Evolutionary conservation across 2,888 invertebrate species (phyloP).

Genomic region (Agrotis exclamationis): DNA sequence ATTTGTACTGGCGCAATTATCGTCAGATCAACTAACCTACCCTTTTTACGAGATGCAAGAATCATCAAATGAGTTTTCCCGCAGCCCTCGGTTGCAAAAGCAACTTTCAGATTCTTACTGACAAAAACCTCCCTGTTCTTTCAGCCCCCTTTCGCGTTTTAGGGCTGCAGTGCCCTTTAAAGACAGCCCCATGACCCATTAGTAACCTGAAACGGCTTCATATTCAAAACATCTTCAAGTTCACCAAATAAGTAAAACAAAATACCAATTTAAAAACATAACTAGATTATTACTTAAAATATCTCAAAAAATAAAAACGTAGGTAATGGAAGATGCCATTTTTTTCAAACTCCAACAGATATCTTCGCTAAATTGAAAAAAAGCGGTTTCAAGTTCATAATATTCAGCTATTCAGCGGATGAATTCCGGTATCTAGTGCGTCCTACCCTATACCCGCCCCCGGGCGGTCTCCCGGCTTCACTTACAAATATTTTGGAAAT

Average conservation of each 20-base stretch:
- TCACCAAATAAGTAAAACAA: too few relatives aligned
- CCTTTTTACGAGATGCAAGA: too few relatives aligned
- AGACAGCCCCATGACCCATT: too few relatives aligned
- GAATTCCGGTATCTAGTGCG: constrained; percentile 70
- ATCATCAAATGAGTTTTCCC: too few relatives aligned
- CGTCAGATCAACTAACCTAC: not conserved
- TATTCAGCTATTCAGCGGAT: constrained; percentile 64
- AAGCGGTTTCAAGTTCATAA: constrained; percentile 70
- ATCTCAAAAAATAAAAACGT: not conserved
- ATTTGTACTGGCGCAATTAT: not conserved
- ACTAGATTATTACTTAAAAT: not conserved
- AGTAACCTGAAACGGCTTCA: too few relatives aligned
- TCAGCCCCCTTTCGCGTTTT: too few relatives aligned
- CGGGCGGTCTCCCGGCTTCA: constrained; percentile 80
- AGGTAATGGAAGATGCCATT: not conserved
- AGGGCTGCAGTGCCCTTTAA: too few relatives aligned
- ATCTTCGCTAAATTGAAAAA: constrained; percentile 56
- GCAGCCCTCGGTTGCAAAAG: too few relatives aligned
- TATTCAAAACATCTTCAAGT: too few relatives aligned
- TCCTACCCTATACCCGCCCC: constrained; percentile 72
- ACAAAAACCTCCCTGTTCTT: too few relatives aligned
- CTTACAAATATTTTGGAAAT: constrained; percentile 91
- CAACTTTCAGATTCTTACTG: too few relatives aligned
- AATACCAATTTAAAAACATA: too few relatives aligned
- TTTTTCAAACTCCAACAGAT: constrained; percentile 2